Percentiles rank a stretch among this genome's conserved stretches.
These are phyloP conservation scores for Craniophora ligustri DNA, from an alignment of 2,888 invertebrate genomes.

Conservation along the genomic window DNA sequence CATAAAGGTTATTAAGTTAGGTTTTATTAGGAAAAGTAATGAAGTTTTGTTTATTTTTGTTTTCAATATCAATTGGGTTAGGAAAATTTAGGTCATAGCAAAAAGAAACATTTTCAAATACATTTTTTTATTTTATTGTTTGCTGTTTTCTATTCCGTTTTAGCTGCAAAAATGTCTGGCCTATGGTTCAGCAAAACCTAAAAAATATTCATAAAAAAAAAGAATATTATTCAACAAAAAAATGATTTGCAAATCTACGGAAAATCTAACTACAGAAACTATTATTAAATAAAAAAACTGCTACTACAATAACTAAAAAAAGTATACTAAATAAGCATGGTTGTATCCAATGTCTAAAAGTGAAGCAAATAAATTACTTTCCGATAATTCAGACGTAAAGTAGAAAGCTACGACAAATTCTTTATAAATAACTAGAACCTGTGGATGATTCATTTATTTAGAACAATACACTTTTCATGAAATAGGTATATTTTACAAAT, in stretches of 20 bases:
- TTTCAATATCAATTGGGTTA: background rate
- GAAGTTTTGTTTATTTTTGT: background rate
- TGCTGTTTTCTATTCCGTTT: conserved; percentile 10
- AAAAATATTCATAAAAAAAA: conserved; percentile 27
- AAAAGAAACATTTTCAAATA: conserved; percentile 47
- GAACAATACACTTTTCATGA: no score
- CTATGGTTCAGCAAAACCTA: conserved; percentile 37
- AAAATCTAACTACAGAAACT: background rate
- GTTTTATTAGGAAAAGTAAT: no score
- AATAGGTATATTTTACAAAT: background rate
- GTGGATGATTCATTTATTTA: no score
- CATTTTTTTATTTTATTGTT: conserved; percentile 20
- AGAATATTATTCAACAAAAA: conserved; percentile 3
- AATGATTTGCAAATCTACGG: background rate
- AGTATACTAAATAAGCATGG: conserved; percentile 17
- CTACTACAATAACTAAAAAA: conserved; percentile 3
- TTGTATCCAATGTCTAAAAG: no score
- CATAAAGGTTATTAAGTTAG: no score
- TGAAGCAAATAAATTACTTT: no score
- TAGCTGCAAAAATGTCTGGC: conserved; percentile 16
- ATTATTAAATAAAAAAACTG: background rate
- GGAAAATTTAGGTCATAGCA: conserved; percentile 28
- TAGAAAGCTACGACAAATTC: no score
- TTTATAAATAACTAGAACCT: no score
- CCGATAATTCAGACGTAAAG: no score